These are phyloP conservation scores for Anguilla obscura DNA, from an alignment of 2,797 vertebrate genomes.

Conservation along the genomic window DNA sequence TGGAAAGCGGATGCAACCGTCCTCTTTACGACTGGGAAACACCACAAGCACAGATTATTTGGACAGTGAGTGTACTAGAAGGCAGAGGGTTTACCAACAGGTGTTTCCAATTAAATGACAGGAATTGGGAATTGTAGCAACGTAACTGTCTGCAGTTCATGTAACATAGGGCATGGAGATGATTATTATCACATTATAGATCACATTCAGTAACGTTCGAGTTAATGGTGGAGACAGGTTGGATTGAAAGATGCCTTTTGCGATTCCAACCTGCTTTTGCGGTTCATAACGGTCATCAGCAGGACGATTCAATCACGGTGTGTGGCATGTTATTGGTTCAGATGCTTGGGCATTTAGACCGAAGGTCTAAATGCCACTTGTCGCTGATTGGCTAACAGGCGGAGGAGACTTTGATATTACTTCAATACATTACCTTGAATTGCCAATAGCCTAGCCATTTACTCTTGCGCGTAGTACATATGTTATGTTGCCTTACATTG, in stretches of 20 bases:
- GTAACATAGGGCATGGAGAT: background rate
- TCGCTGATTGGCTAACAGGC: too few species aligned
- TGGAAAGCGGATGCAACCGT: constrained; percentile 7
- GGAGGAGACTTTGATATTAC: too few species aligned
- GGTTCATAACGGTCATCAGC: background rate
- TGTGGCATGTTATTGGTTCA: background rate
- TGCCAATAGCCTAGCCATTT: too few species aligned
- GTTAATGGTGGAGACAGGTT: background rate
- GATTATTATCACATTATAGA: background rate
- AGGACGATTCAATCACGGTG: background rate
- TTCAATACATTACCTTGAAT: too few species aligned
- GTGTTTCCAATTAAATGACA: constrained; percentile 13
- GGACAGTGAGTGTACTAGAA: constrained; percentile 18
- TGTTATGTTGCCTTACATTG: background rate
- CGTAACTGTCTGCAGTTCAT: background rate
- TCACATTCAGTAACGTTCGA: background rate
- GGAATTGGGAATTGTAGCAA: background rate
- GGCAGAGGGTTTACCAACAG: constrained; percentile 34
- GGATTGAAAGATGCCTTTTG: background rate
- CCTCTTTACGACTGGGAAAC: constrained; percentile 43
- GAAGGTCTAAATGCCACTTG: background rate
- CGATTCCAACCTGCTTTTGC: background rate
- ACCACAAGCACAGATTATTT: constrained; percentile 28
- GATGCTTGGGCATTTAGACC: background rate
- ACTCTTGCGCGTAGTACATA: background rate